Percentiles rank a stretch among this genome's conserved stretches.
Evolutionary conservation across 2,888 invertebrate genomes (phyloP).

Genomic region (Eurois occulta): DNA sequence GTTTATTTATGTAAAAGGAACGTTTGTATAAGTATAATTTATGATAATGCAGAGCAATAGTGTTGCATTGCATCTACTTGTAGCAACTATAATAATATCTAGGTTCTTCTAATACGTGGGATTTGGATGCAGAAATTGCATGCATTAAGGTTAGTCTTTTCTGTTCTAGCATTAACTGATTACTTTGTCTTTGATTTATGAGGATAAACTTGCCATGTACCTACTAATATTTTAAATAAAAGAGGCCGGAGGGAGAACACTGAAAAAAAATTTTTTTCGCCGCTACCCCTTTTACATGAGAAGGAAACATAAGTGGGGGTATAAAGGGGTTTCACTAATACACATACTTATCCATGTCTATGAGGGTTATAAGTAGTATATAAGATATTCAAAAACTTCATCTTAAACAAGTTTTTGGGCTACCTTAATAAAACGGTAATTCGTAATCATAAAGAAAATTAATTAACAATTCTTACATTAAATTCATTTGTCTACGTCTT

Average conservation of each 20-base stretch:
- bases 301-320: background rate
- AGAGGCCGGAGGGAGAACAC: no score
- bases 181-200: background rate
- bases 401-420: background rate
- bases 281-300: background rate
- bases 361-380: no score
- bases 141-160: background rate
- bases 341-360: background rate
- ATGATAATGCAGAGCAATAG: constrained; percentile 14
- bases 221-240: background rate
- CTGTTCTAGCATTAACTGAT: background rate
- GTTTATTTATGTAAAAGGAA: constrained; percentile 20
- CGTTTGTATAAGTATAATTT: background rate
- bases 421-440: background rate
- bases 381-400: background rate
- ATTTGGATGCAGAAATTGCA: background rate
- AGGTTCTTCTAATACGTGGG: background rate
- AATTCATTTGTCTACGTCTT: background rate
- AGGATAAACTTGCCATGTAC: background rate
- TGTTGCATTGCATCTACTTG: constrained; percentile 6
- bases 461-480: background rate
- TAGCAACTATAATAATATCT: background rate
- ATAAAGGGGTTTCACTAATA: background rate
- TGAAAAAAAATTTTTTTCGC: no score
- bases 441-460: background rate